Evolutionary conservation across 2,113 vertebrate genomes (phyloP).

Genomic region (Caracal caracal): DNA sequence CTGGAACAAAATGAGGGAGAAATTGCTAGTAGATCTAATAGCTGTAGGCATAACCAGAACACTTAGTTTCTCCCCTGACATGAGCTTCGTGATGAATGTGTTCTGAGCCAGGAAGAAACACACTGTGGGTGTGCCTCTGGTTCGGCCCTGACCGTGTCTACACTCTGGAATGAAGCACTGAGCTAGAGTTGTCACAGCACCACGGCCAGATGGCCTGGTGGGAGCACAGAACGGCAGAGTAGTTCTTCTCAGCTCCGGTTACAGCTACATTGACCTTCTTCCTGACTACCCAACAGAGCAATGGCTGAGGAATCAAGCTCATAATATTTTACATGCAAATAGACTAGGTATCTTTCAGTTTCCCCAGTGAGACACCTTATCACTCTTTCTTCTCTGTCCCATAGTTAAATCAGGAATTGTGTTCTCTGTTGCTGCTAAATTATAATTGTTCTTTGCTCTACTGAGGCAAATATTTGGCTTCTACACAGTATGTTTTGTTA

Average conservation of each 20-base stretch:
- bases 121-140: not conserved
- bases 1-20: conserved; percentile 43
- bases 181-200: not conserved
- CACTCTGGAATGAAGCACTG: not conserved
- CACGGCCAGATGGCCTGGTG: not conserved
- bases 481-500: conserved; percentile 24
- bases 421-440: conserved; percentile 64
- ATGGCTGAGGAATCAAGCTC: conserved; percentile 35
- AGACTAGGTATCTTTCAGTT: not conserved
- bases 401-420: conserved; percentile 35
- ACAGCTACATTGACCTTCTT: not conserved
- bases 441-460: conserved; percentile 28
- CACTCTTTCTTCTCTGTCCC: not conserved
- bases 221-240: not conserved
- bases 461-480: conserved; percentile 55
- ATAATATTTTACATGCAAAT: not conserved
- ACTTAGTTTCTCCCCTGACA: not conserved
- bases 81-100: conserved; percentile 19
- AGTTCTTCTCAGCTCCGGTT: not conserved
- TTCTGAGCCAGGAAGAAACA: conserved; percentile 45
- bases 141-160: not conserved
- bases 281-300: not conserved
- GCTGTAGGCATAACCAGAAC: conserved; percentile 10
- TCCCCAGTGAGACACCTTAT: not conserved
- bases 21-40: not conserved